A percentile compares a stretch with the other conserved stretches of the same genome.
phyloP scores from a whole-genome alignment of 2,113 vertebrate species.

The Oncorhynchus nerka region DNA sequence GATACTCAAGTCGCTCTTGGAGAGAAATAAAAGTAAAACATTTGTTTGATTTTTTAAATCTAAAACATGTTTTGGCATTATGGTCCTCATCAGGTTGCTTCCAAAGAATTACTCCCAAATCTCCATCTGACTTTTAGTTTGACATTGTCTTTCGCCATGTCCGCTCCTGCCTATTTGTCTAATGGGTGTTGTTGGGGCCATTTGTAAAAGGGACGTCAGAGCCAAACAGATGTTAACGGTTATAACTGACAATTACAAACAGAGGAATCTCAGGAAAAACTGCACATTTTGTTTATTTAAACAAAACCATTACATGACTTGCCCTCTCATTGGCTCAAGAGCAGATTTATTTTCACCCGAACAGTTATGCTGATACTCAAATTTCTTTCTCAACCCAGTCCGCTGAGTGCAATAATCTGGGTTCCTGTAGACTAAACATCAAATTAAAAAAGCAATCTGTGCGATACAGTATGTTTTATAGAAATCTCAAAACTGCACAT shows the following conservation, averaged over 20 bases:
- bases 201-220: conserved; percentile 31
- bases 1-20: neutral
- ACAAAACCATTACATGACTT: conserved; percentile 59
- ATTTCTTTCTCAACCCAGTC: conserved; percentile 52
- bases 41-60: neutral
- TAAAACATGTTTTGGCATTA: neutral
- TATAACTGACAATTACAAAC: conserved; percentile 57
- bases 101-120: conserved; percentile 8
- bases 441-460: conserved; percentile 77
- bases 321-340: conserved; percentile 43
- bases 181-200: conserved; percentile 34
- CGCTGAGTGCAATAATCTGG: conserved; percentile 71
- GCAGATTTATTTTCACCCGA: conserved; percentile 70
- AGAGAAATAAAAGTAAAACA: neutral
- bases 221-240: conserved; percentile 67
- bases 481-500: conserved; percentile 65
- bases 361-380: conserved; percentile 70
- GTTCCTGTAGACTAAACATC: conserved; percentile 80
- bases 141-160: conserved; percentile 5
- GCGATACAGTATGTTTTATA: conserved; percentile 66
- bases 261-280: conserved; percentile 28
- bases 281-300: conserved; percentile 61
- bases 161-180: conserved; percentile 36
- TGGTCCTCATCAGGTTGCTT: neutral
- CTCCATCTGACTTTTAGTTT: no score